Evolutionary conservation across 2,113 vertebrate species (phyloP).

Genomic region (Pristiophorus japonicus): DNA sequence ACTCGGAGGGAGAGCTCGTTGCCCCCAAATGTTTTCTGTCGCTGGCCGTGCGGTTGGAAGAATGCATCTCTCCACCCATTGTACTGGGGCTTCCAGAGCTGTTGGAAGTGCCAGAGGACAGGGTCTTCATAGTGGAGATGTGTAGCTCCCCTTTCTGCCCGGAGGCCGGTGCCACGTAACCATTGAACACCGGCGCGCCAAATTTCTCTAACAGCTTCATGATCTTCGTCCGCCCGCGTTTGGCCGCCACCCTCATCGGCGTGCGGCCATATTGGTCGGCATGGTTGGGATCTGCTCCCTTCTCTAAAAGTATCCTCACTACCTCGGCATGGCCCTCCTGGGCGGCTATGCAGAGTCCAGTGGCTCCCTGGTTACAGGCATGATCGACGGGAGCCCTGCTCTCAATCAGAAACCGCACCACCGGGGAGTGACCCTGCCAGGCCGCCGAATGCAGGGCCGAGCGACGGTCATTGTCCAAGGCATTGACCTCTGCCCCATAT

Average conservation of each 20-base stretch:
- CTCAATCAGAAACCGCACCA: constrained; percentile 53
- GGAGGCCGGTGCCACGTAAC: constrained; percentile 43
- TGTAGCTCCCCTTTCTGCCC: constrained; percentile 36
- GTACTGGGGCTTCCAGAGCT: constrained; percentile 44
- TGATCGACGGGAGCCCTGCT: constrained; percentile 52
- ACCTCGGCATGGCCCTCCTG: constrained; percentile 63
- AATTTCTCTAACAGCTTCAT: constrained; percentile 58
- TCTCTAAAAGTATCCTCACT: constrained; percentile 59
- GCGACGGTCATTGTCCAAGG: constrained; percentile 57
- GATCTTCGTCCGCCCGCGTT: constrained; percentile 53
- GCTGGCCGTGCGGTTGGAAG: constrained; percentile 47
- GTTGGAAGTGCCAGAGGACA: constrained; percentile 40
- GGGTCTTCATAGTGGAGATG: constrained; percentile 45
- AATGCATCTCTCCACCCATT: neutral
- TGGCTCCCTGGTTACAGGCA: constrained; percentile 60
- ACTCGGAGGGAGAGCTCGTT: constrained; percentile 50
- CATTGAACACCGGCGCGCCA: constrained; percentile 53
- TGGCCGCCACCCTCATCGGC: constrained; percentile 63
- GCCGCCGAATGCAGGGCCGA: constrained; percentile 64
- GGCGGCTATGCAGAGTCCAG: constrained; percentile 62
- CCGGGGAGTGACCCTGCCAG: constrained; percentile 59
- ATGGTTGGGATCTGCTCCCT: constrained; percentile 58
- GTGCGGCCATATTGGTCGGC: constrained; percentile 61
- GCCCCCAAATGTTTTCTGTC: constrained; percentile 27
- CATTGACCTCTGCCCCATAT: constrained; percentile 60